Evolutionary conservation across 2,888 invertebrate genomes (phyloP).

Genomic region (Lamellibrachia satsuma): DNA sequence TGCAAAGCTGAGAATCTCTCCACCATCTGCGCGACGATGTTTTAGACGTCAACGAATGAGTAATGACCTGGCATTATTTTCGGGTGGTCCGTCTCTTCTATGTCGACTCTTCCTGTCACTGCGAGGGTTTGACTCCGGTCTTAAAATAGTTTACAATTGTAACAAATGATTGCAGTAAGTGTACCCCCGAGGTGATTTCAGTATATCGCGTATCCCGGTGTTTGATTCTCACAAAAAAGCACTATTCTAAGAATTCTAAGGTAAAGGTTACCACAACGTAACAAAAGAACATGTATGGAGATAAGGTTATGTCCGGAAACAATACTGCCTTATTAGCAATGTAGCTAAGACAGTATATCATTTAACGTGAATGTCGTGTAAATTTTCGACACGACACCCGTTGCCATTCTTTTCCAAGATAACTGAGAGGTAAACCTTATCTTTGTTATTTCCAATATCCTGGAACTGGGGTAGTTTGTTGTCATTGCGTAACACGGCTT

Average conservation of each 20-base stretch:
- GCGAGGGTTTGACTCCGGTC: not conserved
- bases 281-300: not conserved
- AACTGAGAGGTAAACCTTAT: not conserved
- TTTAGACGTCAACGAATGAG: not conserved
- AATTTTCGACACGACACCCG: not conserved
- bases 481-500: not conserved
- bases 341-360: not conserved
- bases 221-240: not conserved
- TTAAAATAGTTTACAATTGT: slow-evolving; percentile 13
- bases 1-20: not conserved
- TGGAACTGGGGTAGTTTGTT: not conserved
- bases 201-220: not conserved
- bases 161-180: not conserved
- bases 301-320: not conserved
- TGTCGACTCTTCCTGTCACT: not conserved
- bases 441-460: not conserved
- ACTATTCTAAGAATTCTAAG: not conserved
- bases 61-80: not conserved
- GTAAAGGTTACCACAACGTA: not conserved
- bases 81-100: not conserved
- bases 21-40: not conserved
- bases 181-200: not conserved
- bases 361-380: not conserved
- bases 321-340: not conserved
- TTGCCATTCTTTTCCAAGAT: not conserved